Evolutionary conservation across 2,888 invertebrate genomes (phyloP).

Genomic region (Clivina fossor): DNA sequence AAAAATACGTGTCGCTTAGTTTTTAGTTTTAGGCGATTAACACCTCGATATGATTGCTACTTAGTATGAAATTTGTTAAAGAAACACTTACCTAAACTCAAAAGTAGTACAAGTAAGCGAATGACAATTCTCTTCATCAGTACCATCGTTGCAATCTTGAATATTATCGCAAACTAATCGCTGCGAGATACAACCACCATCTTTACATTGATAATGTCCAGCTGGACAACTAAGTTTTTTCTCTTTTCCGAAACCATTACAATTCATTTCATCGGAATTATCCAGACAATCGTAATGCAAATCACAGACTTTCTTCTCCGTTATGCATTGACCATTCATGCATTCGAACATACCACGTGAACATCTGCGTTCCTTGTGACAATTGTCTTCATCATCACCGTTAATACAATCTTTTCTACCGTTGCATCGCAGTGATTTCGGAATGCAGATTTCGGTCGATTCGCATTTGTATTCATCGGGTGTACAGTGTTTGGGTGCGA

Average conservation of each 20-base stretch:
- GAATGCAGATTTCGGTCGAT: constrained; percentile 55
- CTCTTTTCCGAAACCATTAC: constrained; percentile 45
- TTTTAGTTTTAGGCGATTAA: too few species aligned
- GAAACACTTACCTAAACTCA: constrained; percentile 54
- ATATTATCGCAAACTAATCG: constrained; percentile 57
- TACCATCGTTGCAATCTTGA: constrained; percentile 55
- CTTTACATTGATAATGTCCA: constrained; percentile 56
- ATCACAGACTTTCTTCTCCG: constrained; percentile 55
- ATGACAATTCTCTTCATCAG: constrained; percentile 55
- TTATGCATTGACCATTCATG: constrained; percentile 57
- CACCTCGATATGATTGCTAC: too few species aligned
- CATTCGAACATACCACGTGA: constrained; percentile 56
- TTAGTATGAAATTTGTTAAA: too few species aligned
- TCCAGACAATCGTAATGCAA: constrained; percentile 58
- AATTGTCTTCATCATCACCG: constrained; percentile 51
- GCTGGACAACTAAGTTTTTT: constrained; percentile 50
- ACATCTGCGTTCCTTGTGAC: constrained; percentile 49
- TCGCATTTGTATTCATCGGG: constrained; percentile 51
- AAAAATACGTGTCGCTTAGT: too few species aligned
- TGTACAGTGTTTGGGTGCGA: constrained; percentile 55
- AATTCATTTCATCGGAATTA: constrained; percentile 60
- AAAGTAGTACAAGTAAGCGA: constrained; percentile 44
- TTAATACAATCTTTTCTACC: constrained; percentile 49
- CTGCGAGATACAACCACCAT: constrained; percentile 56
- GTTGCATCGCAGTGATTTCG: constrained; percentile 47